Base-by-base conservation (phyloP, 2,888 invertebrate species). In the Torymus aiolomorphi region DNA sequence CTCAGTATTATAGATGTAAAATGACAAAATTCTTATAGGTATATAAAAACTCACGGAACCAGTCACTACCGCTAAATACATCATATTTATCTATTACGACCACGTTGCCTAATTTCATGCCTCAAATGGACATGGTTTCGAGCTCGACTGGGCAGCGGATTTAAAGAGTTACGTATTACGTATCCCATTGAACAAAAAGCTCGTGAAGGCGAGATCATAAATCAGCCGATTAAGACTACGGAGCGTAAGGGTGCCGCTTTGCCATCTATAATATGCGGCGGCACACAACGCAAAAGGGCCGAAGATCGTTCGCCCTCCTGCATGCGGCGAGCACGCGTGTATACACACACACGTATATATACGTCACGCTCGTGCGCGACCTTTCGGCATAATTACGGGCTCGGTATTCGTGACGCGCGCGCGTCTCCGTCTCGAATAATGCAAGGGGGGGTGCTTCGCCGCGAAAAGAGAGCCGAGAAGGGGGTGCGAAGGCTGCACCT, bases 311-410 rank as follows among this genome's bases (percentile, higher is more conserved):
- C 42, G 57, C 42, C 61, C 71, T 61, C 61, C 2, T 3, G 3
- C 31, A 31, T 31, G 31, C 5, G 31, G 31, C 31, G 31, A 31
- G 31, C 31, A 31, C 2, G 31, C 31, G 31, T 31, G 4, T 31
- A 31, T 31, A 31, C 5, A 24, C 3, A 24, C 24, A 24, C 24
- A 4, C 20, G n/a, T 20, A 51, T 49, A 24, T 31, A 13, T 57
- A 16, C 14, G 31, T 31, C 31, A 31, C 31, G 31, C 31, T 31
- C 31, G 31, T 31, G 51, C 42, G 56, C 63, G 57, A 75, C 66
- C 61, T 69, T 76, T 69, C 51, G 51, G 80, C 66, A 80, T 76
- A 76, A 80, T 80, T 80, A 76, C 76, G 69, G 72, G 76, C 72
- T 73, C 69, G 70, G 56, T 63, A 75, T 79, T 74, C 67, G 76